Evolutionary conservation across 2,113 vertebrate genomes (phyloP).

Genomic region (Tetrax tetrax): DNA sequence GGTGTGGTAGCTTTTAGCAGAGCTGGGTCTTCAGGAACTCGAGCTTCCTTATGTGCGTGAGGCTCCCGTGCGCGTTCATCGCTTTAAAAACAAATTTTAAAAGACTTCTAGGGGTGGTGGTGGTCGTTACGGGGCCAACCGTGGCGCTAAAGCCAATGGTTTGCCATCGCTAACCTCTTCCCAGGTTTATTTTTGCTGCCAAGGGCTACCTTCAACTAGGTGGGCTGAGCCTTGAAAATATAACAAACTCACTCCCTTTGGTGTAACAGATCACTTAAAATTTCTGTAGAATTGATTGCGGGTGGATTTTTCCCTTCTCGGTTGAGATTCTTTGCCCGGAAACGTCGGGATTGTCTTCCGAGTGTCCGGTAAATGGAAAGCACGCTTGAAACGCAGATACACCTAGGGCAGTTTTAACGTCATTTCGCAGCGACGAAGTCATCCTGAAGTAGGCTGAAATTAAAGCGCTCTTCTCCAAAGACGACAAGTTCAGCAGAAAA

Average conservation of each 20-base stretch:
- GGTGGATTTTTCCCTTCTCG: background rate
- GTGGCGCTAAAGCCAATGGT: too few species aligned
- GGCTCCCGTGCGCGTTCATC: too few species aligned
- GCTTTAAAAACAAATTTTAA: too few species aligned
- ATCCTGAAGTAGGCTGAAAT: constrained; percentile 64
- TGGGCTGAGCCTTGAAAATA: background rate
- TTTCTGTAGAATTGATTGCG: background rate
- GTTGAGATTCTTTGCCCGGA: background rate
- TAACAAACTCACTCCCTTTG: background rate
- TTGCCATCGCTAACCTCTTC: background rate
- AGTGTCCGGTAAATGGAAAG: constrained; percentile 25
- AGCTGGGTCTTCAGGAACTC: constrained; percentile 9
- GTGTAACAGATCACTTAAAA: background rate
- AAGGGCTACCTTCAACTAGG: background rate
- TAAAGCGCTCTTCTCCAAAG: constrained; percentile 59
- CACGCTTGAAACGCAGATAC: constrained; percentile 64
- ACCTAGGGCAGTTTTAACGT: constrained; percentile 57
- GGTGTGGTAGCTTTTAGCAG: constrained; percentile 44
- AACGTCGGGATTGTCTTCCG: background rate
- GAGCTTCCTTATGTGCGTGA: background rate
- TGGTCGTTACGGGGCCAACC: background rate
- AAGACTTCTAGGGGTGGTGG: background rate
- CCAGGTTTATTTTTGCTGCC: too few species aligned
- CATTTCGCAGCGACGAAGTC: constrained; percentile 66
- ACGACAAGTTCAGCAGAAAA: constrained; percentile 31